Percentiles rank a stretch among this genome's conserved stretches.
These are phyloP conservation scores for Eulemur mongoz DNA, from an alignment of 2,797 vertebrate species.

Conservation along the genomic window DNA sequence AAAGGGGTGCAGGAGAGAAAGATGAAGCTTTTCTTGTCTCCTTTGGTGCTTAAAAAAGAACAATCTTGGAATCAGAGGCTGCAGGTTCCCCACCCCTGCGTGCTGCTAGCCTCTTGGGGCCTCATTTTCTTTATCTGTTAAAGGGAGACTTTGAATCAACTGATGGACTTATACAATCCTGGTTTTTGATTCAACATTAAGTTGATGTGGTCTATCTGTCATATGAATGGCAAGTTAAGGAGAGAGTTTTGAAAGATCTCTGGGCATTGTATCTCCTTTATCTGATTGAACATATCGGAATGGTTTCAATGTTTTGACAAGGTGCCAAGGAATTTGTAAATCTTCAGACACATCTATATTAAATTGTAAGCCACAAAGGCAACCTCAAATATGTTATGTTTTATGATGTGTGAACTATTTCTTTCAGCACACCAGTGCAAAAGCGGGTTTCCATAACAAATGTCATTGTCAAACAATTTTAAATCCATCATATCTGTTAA, in stretches of 20 bases:
- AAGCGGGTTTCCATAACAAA: background rate
- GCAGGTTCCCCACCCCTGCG: background rate
- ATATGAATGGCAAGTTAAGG: background rate
- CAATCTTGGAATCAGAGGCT: background rate
- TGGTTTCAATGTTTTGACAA: slow-evolving; percentile 35
- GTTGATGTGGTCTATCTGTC: background rate
- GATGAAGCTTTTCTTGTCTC: background rate
- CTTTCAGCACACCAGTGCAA: background rate
- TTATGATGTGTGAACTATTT: background rate
- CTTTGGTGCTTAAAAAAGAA: background rate
- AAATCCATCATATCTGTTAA: background rate
- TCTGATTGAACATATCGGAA: background rate
- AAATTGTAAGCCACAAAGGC: background rate
- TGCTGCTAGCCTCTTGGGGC: background rate
- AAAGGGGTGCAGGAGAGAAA: background rate
- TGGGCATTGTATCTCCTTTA: background rate
- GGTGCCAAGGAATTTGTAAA: background rate
- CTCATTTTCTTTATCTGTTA: background rate
- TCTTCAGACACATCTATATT: background rate
- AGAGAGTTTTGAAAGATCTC: background rate
- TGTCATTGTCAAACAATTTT: background rate
- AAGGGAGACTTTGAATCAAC: background rate
- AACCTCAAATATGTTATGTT: background rate
- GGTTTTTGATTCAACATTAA: slow-evolving; percentile 5
- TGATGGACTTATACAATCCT: background rate